Base-by-base conservation (phyloP, 2,113 vertebrate genomes). In the Oophaga pumilio region DNA sequence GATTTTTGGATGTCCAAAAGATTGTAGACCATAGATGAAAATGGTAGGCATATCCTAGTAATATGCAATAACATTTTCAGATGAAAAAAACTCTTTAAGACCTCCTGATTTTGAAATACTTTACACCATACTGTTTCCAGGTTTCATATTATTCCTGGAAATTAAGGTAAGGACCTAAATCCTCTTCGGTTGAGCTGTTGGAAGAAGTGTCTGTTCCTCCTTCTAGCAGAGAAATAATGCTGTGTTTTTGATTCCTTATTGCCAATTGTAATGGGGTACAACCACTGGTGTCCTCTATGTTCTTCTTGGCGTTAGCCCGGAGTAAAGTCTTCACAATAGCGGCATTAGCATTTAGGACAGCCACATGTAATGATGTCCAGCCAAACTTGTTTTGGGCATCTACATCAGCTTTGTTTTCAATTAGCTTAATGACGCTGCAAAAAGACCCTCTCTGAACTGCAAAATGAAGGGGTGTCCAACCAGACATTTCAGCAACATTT, bases 381-480 rank as follows among this genome's bases (percentile, higher is more conserved):
- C 94, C 94, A 76, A 89, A 88, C n/a, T 83, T 92, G 90, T 94
- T 97, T 79, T 87, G 60, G 1, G 93, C 94, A 0, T 96, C 95
- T 77, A 98, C 90, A 0, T 95, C 89, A 4, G 95, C 95, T 0
- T 26, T 84, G 80, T 95, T 89, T 74, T 95, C 92, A 66, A 97
- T 93, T 11, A 99, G 94, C 57, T 92, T 92, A 57, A 94, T 89
- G 57, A 96, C 93, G 0, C 93, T 92, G 33, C 92, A 86, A 85
- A 97, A 95, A 73, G 93, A 88, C 9, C 93, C 92, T 0, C 89
- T 89, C 69, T 93, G 93, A 33, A 96, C 95, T 0, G 95, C 96
- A 7, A 96, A 79, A 52, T 97, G 96, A 10, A 99, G 92, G 0
- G 96, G 94, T 0, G 92, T 95, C 96, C 96, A 98, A 22, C 90